Evolutionary conservation across 2,797 vertebrate species (phyloP).

Genomic region (Chrosomus eos): DNA sequence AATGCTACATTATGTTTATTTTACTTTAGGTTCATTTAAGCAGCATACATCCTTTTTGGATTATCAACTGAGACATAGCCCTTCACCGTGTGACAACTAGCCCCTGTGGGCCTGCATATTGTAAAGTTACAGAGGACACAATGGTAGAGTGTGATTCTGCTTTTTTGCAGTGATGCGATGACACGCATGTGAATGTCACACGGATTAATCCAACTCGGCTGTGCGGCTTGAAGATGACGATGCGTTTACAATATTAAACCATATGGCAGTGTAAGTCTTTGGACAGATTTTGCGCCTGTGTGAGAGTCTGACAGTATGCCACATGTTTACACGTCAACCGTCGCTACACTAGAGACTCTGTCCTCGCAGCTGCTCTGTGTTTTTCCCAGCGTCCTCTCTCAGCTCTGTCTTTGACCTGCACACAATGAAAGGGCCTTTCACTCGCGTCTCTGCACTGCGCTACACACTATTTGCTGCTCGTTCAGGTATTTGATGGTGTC

Average conservation of each 20-base stretch:
- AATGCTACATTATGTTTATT: neutral
- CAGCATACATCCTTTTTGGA: neutral
- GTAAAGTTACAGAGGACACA: neutral
- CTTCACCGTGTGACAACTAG: constrained; percentile 1
- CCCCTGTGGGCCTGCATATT: neutral
- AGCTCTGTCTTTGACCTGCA: constrained; percentile 20
- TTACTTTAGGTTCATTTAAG: too few species aligned
- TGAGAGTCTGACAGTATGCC: constrained; percentile 26
- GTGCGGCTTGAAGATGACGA: constrained; percentile 38
- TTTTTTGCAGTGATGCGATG: constrained; percentile 43
- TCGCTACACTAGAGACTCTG: constrained; percentile 29
- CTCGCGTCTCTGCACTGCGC: constrained; percentile 3
- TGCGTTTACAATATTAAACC: constrained; percentile 17
- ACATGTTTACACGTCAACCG: constrained; percentile 21
- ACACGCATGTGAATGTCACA: constrained; percentile 52
- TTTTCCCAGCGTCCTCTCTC: neutral
- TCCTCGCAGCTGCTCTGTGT: constrained; percentile 18
- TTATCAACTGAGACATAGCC: neutral
- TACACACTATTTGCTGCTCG: constrained; percentile 42
- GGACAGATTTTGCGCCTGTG: neutral
- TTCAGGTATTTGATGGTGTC: constrained; percentile 41
- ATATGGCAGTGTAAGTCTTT: constrained; percentile 14
- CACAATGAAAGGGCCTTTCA: constrained; percentile 33
- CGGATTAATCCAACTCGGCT: constrained; percentile 39
- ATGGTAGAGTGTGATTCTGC: constrained; percentile 31